Percentiles rank a stretch among this genome's conserved stretches.
phyloP scores from a whole-genome alignment of 2,797 vertebrate species.

The Rhinogobio ventralis region DNA sequence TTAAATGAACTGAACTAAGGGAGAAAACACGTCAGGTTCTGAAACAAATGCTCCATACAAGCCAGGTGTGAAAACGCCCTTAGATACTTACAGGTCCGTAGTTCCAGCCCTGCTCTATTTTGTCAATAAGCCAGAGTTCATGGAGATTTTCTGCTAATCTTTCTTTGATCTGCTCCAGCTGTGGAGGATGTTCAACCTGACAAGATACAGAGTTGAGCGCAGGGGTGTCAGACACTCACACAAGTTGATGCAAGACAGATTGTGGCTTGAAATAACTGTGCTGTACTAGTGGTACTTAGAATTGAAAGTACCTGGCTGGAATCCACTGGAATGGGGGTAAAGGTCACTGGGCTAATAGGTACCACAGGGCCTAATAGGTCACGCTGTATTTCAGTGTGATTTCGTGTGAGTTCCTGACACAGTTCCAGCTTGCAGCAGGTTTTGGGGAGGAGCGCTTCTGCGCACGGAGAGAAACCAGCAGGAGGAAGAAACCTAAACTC shows the following conservation, averaged over 20 bases:
- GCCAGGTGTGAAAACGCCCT: not conserved
- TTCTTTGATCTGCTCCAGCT: conserved; percentile 89
- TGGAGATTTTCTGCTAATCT: conserved; percentile 94
- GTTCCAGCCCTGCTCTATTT: conserved; percentile 92
- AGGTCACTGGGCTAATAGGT: conserved; percentile 83
- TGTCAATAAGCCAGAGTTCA: conserved; percentile 94
- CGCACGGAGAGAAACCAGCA: conserved; percentile 88
- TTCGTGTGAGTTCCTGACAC: conserved; percentile 85
- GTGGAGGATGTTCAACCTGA: conserved; percentile 87
- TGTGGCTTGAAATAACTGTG: not conserved
- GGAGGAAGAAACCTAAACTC: conserved; percentile 95
- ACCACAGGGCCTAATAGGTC: conserved; percentile 85
- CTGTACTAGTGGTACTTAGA: not conserved
- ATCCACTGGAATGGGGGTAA: conserved; percentile 88
- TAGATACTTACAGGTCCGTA: conserved; percentile 83
- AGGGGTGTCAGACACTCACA: not conserved
- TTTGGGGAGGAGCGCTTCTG: conserved; percentile 89
- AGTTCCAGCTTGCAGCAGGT: conserved; percentile 87
- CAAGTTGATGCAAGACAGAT: not conserved
- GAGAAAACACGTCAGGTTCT: not conserved
- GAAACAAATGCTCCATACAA: not conserved
- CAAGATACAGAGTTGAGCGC: not conserved
- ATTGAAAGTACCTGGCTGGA: conserved; percentile 83
- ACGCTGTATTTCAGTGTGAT: conserved; percentile 74
- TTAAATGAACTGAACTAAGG: not conserved